Conservation (phyloP, 92 coral and sea anemone genomes). For the Isaurus tuberculatus region DNA sequence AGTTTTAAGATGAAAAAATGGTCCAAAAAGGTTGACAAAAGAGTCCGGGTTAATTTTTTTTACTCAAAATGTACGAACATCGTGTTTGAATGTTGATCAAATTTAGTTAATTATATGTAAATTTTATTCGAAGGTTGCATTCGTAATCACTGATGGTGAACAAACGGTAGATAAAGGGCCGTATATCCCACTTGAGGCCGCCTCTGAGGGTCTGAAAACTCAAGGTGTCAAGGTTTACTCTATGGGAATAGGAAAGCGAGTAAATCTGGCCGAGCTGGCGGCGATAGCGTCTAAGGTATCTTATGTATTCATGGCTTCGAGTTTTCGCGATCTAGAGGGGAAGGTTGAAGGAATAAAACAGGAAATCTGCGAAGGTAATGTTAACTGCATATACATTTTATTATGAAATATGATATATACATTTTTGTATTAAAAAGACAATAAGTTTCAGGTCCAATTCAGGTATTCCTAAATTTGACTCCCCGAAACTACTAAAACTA, state of each 20-base stretch:
- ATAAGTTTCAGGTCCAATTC: no score
- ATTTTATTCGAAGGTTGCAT: conserved; percentile 1
- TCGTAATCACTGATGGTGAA: conserved; percentile 24
- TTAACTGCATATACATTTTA: neutral
- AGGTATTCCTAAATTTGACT: no score
- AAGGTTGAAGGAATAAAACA: conserved; percentile 11
- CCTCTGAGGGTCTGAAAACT: conserved; percentile 7
- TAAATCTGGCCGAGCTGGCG: neutral
- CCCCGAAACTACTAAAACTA: no score
- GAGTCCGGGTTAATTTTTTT: neutral
- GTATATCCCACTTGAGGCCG: neutral
- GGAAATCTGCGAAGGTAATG: conserved; percentile 18
- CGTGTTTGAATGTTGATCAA: neutral
- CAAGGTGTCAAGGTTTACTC: neutral
- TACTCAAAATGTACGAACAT: no score
- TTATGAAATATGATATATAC: neutral
- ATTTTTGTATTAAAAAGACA: neutral
- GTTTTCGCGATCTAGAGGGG: neutral
- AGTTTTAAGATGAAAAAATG: no score
- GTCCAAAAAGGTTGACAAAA: no score
- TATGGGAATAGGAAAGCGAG: conserved; percentile 9
- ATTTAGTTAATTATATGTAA: neutral
- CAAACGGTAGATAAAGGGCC: neutral
- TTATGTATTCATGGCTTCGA: neutral
- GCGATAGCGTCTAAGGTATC: neutral